Evolutionary conservation across 2,888 invertebrate genomes (phyloP).

Genomic region (Thysanoteuthis rhombus): DNA sequence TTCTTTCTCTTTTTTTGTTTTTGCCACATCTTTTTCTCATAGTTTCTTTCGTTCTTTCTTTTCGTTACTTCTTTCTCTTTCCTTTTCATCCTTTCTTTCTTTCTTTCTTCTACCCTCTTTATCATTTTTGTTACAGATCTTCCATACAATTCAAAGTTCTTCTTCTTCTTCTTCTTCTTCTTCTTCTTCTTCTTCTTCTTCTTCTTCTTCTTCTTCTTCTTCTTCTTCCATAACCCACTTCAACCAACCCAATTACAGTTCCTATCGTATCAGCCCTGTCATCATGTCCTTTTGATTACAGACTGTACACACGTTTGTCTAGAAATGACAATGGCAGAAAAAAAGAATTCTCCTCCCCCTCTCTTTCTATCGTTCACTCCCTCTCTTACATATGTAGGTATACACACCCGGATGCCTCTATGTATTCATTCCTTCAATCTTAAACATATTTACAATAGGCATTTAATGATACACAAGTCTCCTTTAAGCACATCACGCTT

Average conservation of each 20-base stretch:
- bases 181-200: background rate
- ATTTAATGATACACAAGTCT: no score
- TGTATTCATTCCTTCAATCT: background rate
- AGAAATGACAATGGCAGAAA: background rate
- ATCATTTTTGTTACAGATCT: background rate
- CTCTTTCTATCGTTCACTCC: background rate
- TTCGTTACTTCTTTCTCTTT: background rate
- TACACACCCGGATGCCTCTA: background rate
- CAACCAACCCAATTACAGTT: background rate
- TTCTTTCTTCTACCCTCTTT: background rate
- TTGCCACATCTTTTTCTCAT: no score
- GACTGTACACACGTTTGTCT: background rate
- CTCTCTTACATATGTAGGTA: background rate
- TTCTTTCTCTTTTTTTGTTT: background rate
- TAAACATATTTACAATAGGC: background rate
- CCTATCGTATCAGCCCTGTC: background rate
- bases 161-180: background rate
- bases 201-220: background rate
- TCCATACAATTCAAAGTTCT: no score
- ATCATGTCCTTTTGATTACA: background rate
- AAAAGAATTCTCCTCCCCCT: background rate
- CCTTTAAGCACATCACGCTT: no score
- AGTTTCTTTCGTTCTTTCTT: background rate
- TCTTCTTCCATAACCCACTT: background rate
- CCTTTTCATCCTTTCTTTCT: background rate